A percentile compares a stretch with the other conserved stretches of the same genome.
Conservation (phyloP, 2,113 vertebrate species). For the Corythornis cristatus region DNA sequence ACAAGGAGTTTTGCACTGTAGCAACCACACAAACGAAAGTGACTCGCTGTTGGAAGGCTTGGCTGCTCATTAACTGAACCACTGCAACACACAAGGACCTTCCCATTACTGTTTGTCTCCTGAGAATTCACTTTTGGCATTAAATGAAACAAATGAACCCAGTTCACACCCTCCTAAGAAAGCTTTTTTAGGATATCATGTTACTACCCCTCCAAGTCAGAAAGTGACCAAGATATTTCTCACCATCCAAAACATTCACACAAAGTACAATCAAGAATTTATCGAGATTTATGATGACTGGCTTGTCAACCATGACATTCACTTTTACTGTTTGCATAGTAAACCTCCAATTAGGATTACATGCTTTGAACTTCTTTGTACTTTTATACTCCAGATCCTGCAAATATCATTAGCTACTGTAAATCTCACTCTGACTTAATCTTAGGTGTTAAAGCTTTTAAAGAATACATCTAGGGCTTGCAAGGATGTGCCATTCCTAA, state of each 20-base stretch:
- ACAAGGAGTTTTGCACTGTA: background rate
- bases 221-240: background rate
- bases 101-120: background rate
- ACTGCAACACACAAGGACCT: rapidly evolving
- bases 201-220: background rate
- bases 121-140: rapidly evolving
- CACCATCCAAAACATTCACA: background rate
- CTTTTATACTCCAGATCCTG: background rate
- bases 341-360: background rate
- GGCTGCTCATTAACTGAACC: background rate
- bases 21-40: background rate
- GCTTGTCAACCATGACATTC: background rate
- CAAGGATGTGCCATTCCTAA: background rate
- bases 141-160: background rate
- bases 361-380: background rate
- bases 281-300: background rate
- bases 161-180: background rate
- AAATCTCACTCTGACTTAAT: background rate
- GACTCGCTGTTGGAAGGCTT: background rate
- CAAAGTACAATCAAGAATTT: background rate
- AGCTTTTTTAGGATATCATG: background rate
- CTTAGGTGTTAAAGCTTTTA: background rate
- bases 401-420: background rate
- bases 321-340: background rate
- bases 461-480: background rate